phyloP scores from a whole-genome alignment of 2,113 vertebrate genomes.

The Chrysochloris asiatica region DNA sequence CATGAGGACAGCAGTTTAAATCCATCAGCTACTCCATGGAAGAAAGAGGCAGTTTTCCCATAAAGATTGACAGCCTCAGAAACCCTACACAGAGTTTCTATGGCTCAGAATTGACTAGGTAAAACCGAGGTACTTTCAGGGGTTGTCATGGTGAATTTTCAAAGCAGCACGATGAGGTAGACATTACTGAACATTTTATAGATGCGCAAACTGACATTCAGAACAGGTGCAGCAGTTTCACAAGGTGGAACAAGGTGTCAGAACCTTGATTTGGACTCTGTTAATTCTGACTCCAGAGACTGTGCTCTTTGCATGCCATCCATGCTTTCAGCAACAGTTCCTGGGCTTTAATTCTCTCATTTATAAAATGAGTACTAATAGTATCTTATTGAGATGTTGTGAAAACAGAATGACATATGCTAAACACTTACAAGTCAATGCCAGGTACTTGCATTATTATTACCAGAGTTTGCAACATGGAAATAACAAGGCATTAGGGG shows the following conservation, averaged over 20 bases:
- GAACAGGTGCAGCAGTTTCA: not conserved
- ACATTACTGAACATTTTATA: not conserved
- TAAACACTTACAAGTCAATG: not conserved
- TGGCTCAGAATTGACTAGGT: not conserved
- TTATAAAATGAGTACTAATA: conserved; percentile 21
- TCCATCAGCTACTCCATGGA: too few relatives aligned
- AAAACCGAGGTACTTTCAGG: not conserved
- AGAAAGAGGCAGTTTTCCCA: too few relatives aligned
- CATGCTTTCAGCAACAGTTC: not conserved
- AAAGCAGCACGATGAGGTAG: not conserved
- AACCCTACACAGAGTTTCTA: too few relatives aligned
- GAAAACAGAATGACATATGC: conserved; percentile 1
- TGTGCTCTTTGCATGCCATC: not conserved
- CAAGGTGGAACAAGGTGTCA: not conserved
- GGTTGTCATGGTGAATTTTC: not conserved
- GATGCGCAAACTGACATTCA: conserved; percentile 7
- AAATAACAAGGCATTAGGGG: too few relatives aligned
- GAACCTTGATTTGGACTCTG: conserved; percentile 7
- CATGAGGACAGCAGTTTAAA: too few relatives aligned
- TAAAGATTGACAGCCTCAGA: too few relatives aligned
- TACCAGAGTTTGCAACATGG: too few relatives aligned
- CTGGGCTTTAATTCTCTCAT: not conserved
- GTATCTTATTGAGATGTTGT: not conserved
- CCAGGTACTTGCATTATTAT: not conserved
- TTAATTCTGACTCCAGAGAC: not conserved